Conservation (phyloP, 2,113 vertebrate species). For the Nothobranchius kuhntae region DNA sequence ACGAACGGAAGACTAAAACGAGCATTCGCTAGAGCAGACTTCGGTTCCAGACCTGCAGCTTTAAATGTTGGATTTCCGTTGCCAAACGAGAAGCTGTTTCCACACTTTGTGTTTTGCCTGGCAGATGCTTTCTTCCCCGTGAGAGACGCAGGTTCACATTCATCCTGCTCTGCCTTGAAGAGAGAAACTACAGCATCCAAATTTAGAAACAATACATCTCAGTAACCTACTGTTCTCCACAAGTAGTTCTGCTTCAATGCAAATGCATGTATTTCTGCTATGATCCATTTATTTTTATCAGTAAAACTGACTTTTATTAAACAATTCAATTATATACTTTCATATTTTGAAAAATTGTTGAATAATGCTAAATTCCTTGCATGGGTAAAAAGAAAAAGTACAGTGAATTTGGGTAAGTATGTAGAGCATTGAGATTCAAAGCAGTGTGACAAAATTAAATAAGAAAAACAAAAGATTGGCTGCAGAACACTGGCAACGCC, state of each 20-base stretch:
- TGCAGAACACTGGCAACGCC: slow-evolving; percentile 9
- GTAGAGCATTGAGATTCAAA: not conserved
- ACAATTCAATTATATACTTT: too few species aligned
- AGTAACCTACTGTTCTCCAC: slow-evolving; percentile 45
- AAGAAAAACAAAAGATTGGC: not conserved
- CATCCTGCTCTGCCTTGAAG: slow-evolving; percentile 1
- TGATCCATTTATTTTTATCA: too few species aligned
- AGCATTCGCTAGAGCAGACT: slow-evolving; percentile 25
- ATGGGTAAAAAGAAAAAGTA: too few species aligned
- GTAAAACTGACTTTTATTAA: not conserved
- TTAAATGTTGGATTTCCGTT: slow-evolving; percentile 25
- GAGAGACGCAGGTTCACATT: too few species aligned
- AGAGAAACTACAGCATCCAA: slow-evolving; percentile 43
- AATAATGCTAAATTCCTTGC: too few species aligned
- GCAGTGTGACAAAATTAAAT: slow-evolving; percentile 3
- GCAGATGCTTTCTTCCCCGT: too few species aligned
- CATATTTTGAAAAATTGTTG: too few species aligned
- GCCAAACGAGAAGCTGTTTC: too few species aligned
- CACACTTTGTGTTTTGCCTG: too few species aligned
- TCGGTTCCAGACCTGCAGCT: slow-evolving; percentile 39
- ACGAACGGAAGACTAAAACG: not conserved
- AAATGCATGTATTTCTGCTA: too few species aligned
- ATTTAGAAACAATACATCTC: slow-evolving; percentile 58
- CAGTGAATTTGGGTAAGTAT: too few species aligned
- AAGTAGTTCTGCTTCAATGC: slow-evolving; percentile 10